Base-by-base conservation (phyloP, 2,888 invertebrate genomes). In the Macropis europaea region DNA sequence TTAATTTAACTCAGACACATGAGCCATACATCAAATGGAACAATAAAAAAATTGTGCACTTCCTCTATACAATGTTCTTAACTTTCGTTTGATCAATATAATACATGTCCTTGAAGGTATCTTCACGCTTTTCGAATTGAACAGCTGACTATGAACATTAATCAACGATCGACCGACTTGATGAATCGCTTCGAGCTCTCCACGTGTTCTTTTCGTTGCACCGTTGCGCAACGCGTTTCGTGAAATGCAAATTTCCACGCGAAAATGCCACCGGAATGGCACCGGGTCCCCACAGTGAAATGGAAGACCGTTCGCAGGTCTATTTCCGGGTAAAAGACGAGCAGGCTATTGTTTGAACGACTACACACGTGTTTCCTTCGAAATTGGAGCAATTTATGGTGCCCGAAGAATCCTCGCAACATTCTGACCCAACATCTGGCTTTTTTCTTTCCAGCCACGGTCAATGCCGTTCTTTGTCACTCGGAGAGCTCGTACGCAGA, bases 301-400 rank as follows among this genome's bases (percentile, higher is more conserved):
- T 17, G 28, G 34, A n/a, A 42, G 34, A 36, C 17, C 19, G n/a
- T 11, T 28, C 19, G 43, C 40, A 30, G 62, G 32, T 11, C 42
- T 26, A 63, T 73, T 66, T 60, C 40, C 60, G 47, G 45, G 43
- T 13, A 17, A 34, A 17, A 69, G 32, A 73, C 61, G 82, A 86
- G 82, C 82, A 82, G 84, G 79, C 84, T n/a, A 85, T 85, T 81
- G 79, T 81, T 72, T 71, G 57, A 56, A 59, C 40, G 40, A 19
- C 61, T 62, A 66, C 76, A 82, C 87, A 87, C 82, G 84, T 86
- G 84, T 84, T 82, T 82, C 80, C 80, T 83, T 79, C 76, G 74
- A 83, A 89, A 87, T 81, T 89, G 69, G 87, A 83, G 87, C 88
- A 89, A 87, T 88, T 89, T 89, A 89, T 86, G 87, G 81, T 81